These are phyloP conservation scores for Heliconius himera DNA, from an alignment of 1,140 invertebrate species.

Conservation along the genomic window DNA sequence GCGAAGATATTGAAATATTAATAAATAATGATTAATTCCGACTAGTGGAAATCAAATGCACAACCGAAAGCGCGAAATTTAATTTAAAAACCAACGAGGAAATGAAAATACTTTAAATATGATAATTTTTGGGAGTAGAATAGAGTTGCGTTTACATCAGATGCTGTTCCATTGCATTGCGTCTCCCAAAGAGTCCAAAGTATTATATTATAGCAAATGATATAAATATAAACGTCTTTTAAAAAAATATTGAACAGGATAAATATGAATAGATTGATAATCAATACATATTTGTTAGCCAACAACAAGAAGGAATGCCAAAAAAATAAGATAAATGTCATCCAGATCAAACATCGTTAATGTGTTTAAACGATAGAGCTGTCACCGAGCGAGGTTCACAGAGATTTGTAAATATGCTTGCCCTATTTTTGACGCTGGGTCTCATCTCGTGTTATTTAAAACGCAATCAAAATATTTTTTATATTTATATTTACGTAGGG, in stretches of 20 bases:
- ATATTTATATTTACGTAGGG: background rate
- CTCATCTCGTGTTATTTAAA: background rate
- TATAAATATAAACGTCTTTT: background rate
- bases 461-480: background rate
- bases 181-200: too few species aligned
- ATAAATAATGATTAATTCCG: too few species aligned
- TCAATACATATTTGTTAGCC: background rate
- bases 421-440: background rate
- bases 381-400: background rate
- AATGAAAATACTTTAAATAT: too few species aligned
- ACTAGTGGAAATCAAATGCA: too few species aligned
- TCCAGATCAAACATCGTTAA: constrained; percentile 27
- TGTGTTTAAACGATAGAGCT: constrained; percentile 16
- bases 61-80: too few species aligned
- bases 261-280: background rate
- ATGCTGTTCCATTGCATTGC: too few species aligned
- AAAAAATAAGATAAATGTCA: constrained; percentile 18
- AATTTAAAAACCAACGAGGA: too few species aligned
- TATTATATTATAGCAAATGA: background rate
- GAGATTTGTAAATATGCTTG: background rate
- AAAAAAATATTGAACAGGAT: background rate
- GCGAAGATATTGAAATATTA: too few species aligned
- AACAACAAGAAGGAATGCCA: background rate
- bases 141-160: too few species aligned
- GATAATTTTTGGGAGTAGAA: too few species aligned